phyloP scores from a whole-genome alignment of 2,888 invertebrate species.

The Gryllus longicercus region DNA sequence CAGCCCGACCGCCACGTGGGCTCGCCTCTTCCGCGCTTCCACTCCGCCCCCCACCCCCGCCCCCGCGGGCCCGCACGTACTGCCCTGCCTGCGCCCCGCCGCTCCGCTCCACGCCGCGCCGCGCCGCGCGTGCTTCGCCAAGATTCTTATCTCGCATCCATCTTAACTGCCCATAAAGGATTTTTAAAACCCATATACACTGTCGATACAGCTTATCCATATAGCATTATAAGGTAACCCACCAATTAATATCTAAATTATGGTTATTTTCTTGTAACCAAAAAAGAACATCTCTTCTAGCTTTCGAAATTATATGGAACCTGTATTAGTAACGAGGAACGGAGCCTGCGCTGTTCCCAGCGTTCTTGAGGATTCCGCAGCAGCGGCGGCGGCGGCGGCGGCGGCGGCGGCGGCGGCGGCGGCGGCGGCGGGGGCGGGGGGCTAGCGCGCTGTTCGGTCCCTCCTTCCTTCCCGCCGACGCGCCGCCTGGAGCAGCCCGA shows the following conservation, averaged over 20 bases:
- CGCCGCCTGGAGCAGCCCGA: not conserved
- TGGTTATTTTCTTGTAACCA: conserved; percentile 17
- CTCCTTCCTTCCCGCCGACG: too few species aligned
- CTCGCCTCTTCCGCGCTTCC: not conserved
- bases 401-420: not conserved
- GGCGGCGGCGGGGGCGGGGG: too few species aligned
- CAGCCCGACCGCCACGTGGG: not conserved
- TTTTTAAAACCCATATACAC: conserved; percentile 17
- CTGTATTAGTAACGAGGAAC: conserved; percentile 17
- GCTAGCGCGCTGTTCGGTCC: too few species aligned
- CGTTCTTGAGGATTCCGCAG: not conserved
- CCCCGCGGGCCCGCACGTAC: conserved; percentile 11
- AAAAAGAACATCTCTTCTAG: conserved; percentile 17
- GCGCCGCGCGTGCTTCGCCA: conserved; percentile 2
- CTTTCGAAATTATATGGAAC: conserved; percentile 17
- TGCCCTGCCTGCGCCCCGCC: not conserved
- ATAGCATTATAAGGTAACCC: conserved; percentile 17
- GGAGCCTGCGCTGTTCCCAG: not conserved
- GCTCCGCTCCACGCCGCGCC: too few species aligned
- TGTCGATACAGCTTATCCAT: conserved; percentile 17
- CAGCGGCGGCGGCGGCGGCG: not conserved
- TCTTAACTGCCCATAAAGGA: conserved; percentile 17
- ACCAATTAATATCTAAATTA: conserved; percentile 17
- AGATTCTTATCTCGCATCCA: conserved; percentile 9
- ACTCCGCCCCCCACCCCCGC: not conserved